A percentile compares a stretch with the other conserved stretches of the same genome.
phyloP scores from a whole-genome alignment of 2,888 invertebrate genomes.

The Trypoxylon attenuatum region DNA sequence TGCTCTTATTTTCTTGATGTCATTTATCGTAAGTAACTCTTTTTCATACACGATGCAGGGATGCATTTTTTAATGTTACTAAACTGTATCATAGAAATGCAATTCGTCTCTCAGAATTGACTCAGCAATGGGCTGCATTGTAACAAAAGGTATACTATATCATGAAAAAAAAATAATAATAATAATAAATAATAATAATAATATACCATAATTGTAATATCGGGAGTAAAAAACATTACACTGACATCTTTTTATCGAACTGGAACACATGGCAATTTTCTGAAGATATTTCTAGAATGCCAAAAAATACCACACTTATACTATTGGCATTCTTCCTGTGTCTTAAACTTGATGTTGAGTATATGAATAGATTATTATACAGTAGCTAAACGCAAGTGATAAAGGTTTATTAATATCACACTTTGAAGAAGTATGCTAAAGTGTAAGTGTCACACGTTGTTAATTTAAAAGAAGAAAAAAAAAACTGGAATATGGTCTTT shows the following conservation, averaged over 20 bases:
- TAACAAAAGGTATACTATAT: constrained; percentile 39
- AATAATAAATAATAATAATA: too few species aligned
- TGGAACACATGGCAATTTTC: constrained; percentile 18
- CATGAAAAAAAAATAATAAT: too few species aligned
- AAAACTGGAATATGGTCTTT: constrained; percentile 18
- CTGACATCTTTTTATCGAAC: constrained; percentile 30
- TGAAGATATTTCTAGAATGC: constrained; percentile 33
- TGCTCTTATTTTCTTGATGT: constrained; percentile 63
- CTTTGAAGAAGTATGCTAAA: constrained; percentile 30
- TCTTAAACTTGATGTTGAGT: constrained; percentile 46
- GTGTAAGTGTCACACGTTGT: constrained; percentile 18
- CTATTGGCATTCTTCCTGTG: constrained; percentile 44
- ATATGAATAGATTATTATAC: constrained; percentile 38
- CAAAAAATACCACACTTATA: constrained; percentile 25
- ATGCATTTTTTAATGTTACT: constrained; percentile 38
- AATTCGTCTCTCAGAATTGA: constrained; percentile 31
- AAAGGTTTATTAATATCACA: constrained; percentile 30
- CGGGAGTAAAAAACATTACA: constrained; percentile 30
- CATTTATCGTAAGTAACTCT: constrained; percentile 69
- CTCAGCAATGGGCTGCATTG: constrained; percentile 38
- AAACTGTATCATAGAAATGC: constrained; percentile 17
- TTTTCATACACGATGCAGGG: constrained; percentile 41
- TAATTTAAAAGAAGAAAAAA: constrained; percentile 22
- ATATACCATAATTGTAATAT: constrained; percentile 38
- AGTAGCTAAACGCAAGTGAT: constrained; percentile 39